These are phyloP conservation scores for Gadopsis marmoratus DNA, from an alignment of 2,797 vertebrate species.

Conservation along the genomic window DNA sequence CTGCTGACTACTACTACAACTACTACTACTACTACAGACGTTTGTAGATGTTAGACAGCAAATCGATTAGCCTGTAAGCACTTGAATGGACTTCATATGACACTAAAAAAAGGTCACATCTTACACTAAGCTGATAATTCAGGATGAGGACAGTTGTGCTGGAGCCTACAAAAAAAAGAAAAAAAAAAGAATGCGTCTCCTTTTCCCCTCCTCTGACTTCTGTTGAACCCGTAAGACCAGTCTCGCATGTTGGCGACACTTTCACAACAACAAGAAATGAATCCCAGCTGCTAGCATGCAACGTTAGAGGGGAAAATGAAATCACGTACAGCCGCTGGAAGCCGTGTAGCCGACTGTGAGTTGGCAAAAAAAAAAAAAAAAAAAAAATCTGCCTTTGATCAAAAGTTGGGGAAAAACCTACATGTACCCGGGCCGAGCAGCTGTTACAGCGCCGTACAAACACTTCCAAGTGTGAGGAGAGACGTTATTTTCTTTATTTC, in stretches of 20 bases:
- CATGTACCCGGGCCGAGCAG: not conserved
- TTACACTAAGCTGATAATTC: not conserved
- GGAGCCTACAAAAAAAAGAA: not conserved
- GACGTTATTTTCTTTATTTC: not conserved
- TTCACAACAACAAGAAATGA: conserved; percentile 44
- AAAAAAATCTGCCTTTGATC: conserved; percentile 11
- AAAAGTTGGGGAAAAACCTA: not conserved
- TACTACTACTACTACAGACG: not conserved
- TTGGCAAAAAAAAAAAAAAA: conserved; percentile 45
- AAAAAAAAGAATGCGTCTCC: not conserved
- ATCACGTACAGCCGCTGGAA: conserved; percentile 49
- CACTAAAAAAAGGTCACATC: not conserved
- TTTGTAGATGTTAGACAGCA: not conserved
- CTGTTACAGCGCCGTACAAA: not conserved
- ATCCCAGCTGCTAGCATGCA: conserved; percentile 50
- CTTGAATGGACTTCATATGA: not conserved
- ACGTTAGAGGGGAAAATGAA: conserved; percentile 30
- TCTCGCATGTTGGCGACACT: conserved; percentile 47
- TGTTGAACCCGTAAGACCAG: conserved; percentile 50
- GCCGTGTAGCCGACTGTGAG: conserved; percentile 62
- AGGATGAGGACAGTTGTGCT: not conserved
- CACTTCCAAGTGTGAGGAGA: not conserved
- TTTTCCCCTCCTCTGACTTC: conserved; percentile 2
- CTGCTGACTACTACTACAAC: not conserved
- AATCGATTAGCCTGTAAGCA: not conserved